Percentiles rank a stretch among this genome's conserved stretches.
Evolutionary conservation across 2,113 vertebrate genomes (phyloP).

Genomic region (Vidua chalybeata): DNA sequence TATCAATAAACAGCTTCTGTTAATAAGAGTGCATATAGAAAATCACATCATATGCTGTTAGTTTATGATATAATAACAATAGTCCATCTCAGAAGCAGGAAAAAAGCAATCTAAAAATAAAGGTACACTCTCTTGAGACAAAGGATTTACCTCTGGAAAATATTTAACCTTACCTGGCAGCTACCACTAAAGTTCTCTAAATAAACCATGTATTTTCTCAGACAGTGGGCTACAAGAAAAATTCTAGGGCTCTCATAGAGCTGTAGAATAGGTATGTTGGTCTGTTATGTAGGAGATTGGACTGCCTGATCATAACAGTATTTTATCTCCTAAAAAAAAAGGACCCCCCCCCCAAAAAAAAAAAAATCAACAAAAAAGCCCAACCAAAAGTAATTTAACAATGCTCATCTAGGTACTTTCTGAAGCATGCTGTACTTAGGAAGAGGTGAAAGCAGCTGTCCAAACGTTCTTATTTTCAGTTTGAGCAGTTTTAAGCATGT

Average conservation of each 20-base stretch:
- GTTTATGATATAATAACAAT: not conserved
- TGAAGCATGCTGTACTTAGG: not conserved
- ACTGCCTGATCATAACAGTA: not conserved
- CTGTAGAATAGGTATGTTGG: not conserved
- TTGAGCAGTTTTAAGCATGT: not conserved
- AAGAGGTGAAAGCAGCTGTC: not conserved
- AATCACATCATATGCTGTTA: not conserved
- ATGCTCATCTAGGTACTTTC: not conserved
- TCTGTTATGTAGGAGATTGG: not conserved
- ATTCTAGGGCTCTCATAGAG: not conserved
- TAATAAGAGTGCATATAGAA: not conserved
- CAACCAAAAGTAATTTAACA: not conserved
- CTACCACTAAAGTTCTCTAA: not conserved
- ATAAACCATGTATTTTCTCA: not conserved
- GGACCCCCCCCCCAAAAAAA: not conserved
- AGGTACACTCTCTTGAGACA: not conserved
- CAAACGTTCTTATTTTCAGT: not conserved
- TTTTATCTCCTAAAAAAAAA: not conserved
- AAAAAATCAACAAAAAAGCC: not conserved
- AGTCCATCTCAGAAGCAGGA: not conserved
- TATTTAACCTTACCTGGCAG: not conserved
- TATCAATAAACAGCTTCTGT: not conserved
- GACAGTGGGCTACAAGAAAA: not conserved
- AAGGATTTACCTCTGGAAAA: not conserved
- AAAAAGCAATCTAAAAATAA: not conserved